Evolutionary conservation across 2,888 invertebrate species (phyloP).

Genomic region (Capitulum mitella): DNA sequence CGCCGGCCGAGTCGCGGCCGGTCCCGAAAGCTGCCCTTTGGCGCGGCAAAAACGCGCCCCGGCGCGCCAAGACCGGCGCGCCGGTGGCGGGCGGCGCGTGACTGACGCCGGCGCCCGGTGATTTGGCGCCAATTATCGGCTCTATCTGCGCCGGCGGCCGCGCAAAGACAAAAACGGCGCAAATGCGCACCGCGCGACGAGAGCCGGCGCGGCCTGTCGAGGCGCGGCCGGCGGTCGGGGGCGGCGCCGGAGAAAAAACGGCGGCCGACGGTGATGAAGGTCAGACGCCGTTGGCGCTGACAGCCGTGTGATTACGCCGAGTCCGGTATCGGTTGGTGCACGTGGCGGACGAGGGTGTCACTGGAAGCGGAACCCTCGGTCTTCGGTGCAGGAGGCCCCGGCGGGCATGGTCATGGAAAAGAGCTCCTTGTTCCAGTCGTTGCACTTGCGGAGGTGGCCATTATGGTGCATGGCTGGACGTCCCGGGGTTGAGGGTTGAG

Average conservation of each 20-base stretch:
- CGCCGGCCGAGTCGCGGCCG: no score
- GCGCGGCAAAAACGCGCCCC: neutral
- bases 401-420: no score
- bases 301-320: neutral
- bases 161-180: slow-evolving; percentile 6
- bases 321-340: neutral
- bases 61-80: neutral
- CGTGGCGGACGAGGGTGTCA: neutral
- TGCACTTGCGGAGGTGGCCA: no score
- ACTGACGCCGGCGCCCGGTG: neutral
- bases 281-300: neutral
- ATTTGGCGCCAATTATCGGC: slow-evolving; percentile 11
- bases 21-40: neutral
- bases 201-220: neutral
- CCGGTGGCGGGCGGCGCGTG: neutral
- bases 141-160: neutral
- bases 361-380: neutral
- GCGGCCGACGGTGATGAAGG: neutral
- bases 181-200: neutral
- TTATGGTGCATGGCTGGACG: no score
- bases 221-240: neutral
- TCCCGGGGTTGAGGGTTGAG: no score
- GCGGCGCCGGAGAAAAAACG: neutral
- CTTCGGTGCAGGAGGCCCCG: neutral
- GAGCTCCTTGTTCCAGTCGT: no score